Conservation (phyloP, 2,113 vertebrate genomes). For the Leucopsar rothschildi region DNA sequence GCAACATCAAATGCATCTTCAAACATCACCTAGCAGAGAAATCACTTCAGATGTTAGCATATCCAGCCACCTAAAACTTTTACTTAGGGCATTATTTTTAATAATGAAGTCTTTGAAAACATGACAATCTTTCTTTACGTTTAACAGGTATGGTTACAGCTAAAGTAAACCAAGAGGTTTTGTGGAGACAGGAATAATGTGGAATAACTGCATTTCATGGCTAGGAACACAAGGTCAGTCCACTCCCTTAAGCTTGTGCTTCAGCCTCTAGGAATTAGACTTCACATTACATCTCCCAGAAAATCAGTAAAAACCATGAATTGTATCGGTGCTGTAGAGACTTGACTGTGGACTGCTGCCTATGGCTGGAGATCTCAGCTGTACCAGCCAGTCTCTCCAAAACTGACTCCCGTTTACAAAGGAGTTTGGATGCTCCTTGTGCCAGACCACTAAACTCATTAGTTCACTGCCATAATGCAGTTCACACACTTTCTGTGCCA, state of each 20-base stretch:
- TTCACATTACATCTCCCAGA: neutral
- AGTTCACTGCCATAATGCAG: neutral
- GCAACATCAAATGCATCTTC: constrained; percentile 80
- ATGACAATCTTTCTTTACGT: neutral
- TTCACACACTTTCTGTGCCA: neutral
- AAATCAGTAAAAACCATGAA: neutral
- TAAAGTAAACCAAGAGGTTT: neutral
- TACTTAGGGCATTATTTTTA: neutral
- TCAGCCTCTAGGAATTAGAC: neutral
- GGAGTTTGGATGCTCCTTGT: neutral
- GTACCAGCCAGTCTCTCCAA: neutral
- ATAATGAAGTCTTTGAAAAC: neutral
- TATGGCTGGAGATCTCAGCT: neutral
- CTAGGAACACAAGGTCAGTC: neutral
- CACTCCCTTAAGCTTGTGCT: neutral
- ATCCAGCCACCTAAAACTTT: neutral
- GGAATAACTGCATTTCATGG: neutral
- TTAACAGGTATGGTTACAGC: neutral
- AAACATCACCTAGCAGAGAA: constrained; percentile 75
- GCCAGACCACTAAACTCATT: neutral
- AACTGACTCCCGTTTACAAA: neutral
- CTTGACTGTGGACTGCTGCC: neutral
- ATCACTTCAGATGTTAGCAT: constrained; percentile 17
- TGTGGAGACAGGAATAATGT: neutral
- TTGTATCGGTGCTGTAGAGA: neutral